Evolutionary conservation across 2,113 vertebrate genomes (phyloP).

Genomic region (Stigmatopora nigra): DNA sequence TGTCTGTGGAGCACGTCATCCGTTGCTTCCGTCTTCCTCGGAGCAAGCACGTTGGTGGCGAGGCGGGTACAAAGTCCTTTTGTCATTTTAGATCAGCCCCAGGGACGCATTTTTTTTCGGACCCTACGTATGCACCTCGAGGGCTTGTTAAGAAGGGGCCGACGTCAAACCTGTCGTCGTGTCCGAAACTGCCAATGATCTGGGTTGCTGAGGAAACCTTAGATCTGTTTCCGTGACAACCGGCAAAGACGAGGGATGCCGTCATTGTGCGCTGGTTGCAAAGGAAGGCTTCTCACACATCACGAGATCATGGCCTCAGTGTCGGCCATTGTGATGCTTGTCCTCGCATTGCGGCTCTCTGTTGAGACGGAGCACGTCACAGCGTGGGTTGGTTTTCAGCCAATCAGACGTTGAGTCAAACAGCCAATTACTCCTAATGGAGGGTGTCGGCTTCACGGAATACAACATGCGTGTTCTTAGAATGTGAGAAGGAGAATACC

Average conservation of each 20-base stretch:
- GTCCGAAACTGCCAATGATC: not conserved
- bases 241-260: not conserved
- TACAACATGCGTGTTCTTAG: too few species aligned
- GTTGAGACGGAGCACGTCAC: not conserved
- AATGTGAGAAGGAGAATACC: too few species aligned
- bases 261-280: not conserved
- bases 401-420: not conserved
- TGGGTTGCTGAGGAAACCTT: slow-evolving; percentile 30
- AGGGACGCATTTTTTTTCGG: too few species aligned
- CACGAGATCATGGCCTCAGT: slow-evolving; percentile 8
- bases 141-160: not conserved
- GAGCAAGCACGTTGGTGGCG: slow-evolving; percentile 20
- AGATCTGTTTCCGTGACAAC: slow-evolving; percentile 60
- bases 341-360: not conserved
- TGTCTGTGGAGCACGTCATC: slow-evolving; percentile 43
- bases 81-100: not conserved
- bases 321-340: not conserved
- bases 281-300: slow-evolving; percentile 7
- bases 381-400: not conserved
- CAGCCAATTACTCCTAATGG: not conserved
- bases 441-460: too few species aligned
- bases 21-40: slow-evolving; percentile 8
- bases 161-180: not conserved
- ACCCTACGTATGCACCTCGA: too few species aligned
- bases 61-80: not conserved